These are phyloP conservation scores for Cecropterus lyciades DNA, from an alignment of 1,140 invertebrate species.

Conservation along the genomic window DNA sequence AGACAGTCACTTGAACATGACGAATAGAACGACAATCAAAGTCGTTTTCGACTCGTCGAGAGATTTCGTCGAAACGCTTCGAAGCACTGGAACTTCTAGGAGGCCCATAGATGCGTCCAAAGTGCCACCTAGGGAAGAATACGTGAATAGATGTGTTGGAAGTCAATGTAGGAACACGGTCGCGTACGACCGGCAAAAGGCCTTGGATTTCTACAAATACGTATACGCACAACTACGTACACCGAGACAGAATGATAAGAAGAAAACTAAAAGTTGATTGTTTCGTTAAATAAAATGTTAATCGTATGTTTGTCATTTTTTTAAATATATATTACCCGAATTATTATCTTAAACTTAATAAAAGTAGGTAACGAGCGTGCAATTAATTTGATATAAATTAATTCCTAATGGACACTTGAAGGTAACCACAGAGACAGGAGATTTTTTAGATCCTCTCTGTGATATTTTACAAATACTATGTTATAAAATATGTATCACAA, in stretches of 20 bases:
- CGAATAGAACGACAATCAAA: constrained; percentile 72
- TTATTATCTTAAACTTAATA: too few species aligned
- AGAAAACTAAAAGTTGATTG: constrained; percentile 56
- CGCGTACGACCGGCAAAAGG: constrained; percentile 73
- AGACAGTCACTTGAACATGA: constrained; percentile 73
- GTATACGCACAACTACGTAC: constrained; percentile 73
- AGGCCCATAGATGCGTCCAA: constrained; percentile 48
- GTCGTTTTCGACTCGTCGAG: constrained; percentile 73
- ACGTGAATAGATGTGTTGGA: constrained; percentile 60
- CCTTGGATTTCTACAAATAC: constrained; percentile 81
- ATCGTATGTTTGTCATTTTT: not conserved
- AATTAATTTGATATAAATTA: too few species aligned
- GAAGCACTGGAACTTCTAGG: constrained; percentile 60
- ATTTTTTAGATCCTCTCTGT: too few species aligned
- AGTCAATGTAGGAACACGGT: constrained; percentile 61
- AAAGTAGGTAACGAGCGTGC: too few species aligned
- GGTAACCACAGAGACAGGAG: too few species aligned
- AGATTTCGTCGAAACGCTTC: constrained; percentile 73
- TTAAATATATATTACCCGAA: too few species aligned
- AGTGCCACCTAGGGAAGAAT: constrained; percentile 52
- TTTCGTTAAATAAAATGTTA: constrained; percentile 18
- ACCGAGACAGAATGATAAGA: constrained; percentile 54
- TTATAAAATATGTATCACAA: too few species aligned
- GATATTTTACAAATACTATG: too few species aligned
- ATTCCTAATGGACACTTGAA: too few species aligned